Conservation (phyloP, 2,113 vertebrate genomes). For the Microtus richardsoni region DNA sequence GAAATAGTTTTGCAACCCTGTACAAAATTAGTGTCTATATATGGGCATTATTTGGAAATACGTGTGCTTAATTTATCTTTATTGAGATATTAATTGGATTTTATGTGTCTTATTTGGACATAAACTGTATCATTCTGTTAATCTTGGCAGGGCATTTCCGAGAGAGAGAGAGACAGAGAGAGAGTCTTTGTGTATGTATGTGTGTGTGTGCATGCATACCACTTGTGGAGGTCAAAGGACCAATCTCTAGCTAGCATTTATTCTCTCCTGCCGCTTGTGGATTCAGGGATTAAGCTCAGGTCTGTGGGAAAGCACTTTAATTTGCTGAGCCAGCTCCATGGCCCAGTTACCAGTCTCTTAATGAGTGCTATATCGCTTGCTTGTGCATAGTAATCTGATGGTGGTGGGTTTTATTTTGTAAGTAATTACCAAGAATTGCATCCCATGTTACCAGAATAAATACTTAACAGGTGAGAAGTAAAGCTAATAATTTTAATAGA, state of each 20-base stretch:
- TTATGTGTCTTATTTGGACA: slow-evolving; percentile 39
- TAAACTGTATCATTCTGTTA: background rate
- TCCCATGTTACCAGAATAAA: slow-evolving; percentile 31
- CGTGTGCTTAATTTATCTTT: slow-evolving; percentile 10
- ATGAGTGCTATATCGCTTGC: background rate
- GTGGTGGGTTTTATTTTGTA: background rate
- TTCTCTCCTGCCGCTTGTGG: background rate
- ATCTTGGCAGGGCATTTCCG: background rate
- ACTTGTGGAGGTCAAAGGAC: background rate
- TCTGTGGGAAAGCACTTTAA: background rate
- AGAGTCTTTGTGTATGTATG: too few relatives aligned
- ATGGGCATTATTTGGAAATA: background rate
- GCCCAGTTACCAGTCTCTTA: background rate
- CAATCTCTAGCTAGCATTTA: background rate
- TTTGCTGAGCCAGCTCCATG: too few relatives aligned
- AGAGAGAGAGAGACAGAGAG: too few relatives aligned
- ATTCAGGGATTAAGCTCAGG: background rate
- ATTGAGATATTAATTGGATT: slow-evolving; percentile 1
- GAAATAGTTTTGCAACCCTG: background rate
- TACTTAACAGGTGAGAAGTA: slow-evolving; percentile 1
- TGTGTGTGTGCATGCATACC: background rate
- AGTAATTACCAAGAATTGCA: slow-evolving; percentile 11
- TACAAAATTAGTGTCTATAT: background rate
- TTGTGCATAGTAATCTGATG: background rate
- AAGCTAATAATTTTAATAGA: slow-evolving; percentile 36